A percentile compares a stretch with the other conserved stretches of the same genome.
These are phyloP conservation scores for Acanthurus lineatus DNA, from an alignment of 2,797 vertebrate genomes.

Conservation along the genomic window DNA sequence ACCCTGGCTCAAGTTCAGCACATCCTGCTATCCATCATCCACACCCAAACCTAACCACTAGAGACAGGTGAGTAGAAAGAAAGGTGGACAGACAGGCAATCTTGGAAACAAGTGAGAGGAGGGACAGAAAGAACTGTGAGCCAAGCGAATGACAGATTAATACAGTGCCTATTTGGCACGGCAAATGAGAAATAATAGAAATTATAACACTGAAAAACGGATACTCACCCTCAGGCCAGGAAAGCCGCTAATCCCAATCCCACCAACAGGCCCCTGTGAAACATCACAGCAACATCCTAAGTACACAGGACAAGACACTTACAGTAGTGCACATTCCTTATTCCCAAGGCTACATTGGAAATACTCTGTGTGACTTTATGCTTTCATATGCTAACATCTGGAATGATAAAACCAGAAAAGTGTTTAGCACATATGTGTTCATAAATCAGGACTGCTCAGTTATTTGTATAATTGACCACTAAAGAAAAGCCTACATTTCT, in stretches of 20 bases:
- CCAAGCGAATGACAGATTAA: constrained; percentile 4
- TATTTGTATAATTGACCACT: background rate
- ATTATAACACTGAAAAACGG: constrained; percentile 1
- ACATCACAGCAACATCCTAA: constrained; percentile 73
- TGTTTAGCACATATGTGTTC: too few species aligned
- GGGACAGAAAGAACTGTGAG: constrained; percentile 15
- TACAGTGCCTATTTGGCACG: background rate
- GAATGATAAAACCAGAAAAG: background rate
- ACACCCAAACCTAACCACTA: constrained; percentile 10
- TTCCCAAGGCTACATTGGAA: constrained; percentile 14
- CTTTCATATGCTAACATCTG: background rate
- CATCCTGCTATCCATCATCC: constrained; percentile 26
- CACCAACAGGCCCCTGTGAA: constrained; percentile 92
- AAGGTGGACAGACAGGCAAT: constrained; percentile 18
- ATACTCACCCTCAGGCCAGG: constrained; percentile 95
- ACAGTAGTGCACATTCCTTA: constrained; percentile 40
- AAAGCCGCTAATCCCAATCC: constrained; percentile 91
- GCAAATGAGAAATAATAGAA: constrained; percentile 19
- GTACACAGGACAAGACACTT: constrained; percentile 59
- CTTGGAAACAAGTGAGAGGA: background rate
- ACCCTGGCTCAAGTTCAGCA: constrained; percentile 11
- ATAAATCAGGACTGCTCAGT: background rate
- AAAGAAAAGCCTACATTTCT: background rate
- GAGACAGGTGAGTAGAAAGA: constrained; percentile 5
- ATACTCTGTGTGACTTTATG: background rate